phyloP scores from a whole-genome alignment of 2,113 vertebrate species.

The Chionodraco myersi region DNA sequence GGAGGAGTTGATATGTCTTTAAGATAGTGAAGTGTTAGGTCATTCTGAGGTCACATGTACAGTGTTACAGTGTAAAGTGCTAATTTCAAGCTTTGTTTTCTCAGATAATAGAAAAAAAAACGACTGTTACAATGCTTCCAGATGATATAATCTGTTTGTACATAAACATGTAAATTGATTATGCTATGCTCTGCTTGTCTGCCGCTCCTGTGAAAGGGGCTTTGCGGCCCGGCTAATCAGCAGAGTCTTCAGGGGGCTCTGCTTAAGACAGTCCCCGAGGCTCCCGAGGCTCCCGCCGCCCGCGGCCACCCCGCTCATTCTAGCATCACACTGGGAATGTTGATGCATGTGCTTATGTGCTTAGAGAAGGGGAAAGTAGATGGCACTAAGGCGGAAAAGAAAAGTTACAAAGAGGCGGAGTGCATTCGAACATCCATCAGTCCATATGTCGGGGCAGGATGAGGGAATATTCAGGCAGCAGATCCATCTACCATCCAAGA shows the following conservation, averaged over 20 bases:
- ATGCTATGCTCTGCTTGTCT: slow-evolving; percentile 49
- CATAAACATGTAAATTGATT: slow-evolving; percentile 73
- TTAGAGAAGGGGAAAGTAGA: slow-evolving; percentile 9
- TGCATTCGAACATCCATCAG: slow-evolving; percentile 27
- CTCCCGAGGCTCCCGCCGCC: slow-evolving; percentile 59
- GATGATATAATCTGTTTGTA: slow-evolving; percentile 40
- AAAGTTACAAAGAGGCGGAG: slow-evolving; percentile 36
- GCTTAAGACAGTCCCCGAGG: slow-evolving; percentile 63
- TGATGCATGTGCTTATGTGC: slow-evolving; percentile 41
- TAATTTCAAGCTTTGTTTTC: neutral
- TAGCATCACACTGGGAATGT: slow-evolving; percentile 38
- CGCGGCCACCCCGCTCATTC: slow-evolving; percentile 50
- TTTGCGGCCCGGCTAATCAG: slow-evolving; percentile 67
- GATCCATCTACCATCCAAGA: slow-evolving; percentile 55
- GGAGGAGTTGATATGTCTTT: slow-evolving; percentile 38
- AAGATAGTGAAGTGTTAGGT: slow-evolving; percentile 10
- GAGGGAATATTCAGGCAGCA: slow-evolving; percentile 47
- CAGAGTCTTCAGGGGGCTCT: slow-evolving; percentile 48
- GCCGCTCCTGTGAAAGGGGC: slow-evolving; percentile 66
- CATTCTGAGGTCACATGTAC: slow-evolving; percentile 22
- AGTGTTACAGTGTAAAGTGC: neutral
- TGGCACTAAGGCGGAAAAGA: slow-evolving; percentile 29
- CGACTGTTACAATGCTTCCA: slow-evolving; percentile 18
- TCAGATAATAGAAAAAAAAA: neutral
- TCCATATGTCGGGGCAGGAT: slow-evolving; percentile 48